phyloP scores from a whole-genome alignment of 2,888 invertebrate species.

The Erebia palarica region DNA sequence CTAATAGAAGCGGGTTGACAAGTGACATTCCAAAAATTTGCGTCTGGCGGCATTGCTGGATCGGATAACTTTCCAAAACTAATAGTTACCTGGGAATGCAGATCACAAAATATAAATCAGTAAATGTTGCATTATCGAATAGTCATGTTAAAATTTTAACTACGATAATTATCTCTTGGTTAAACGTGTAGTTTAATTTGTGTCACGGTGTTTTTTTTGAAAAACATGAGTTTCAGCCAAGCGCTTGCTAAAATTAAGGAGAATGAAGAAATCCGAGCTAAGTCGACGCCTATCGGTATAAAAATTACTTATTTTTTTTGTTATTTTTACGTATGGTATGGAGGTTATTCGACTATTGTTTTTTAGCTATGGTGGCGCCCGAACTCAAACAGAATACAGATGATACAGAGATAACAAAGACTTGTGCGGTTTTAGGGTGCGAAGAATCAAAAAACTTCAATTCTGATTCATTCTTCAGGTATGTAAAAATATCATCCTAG shows the following conservation, averaged over 20 bases:
- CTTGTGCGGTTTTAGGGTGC: constrained; percentile 74
- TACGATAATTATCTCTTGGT: not conserved
- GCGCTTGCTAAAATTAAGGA: constrained; percentile 66
- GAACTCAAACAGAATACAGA: constrained; percentile 70
- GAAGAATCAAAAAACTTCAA: constrained; percentile 72
- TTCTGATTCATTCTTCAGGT: constrained; percentile 72
- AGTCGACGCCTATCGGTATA: constrained; percentile 72
- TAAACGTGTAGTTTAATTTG: constrained; percentile 32
- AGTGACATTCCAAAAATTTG: constrained; percentile 1
- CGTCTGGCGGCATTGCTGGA: not conserved
- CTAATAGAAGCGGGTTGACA: constrained; percentile 4
- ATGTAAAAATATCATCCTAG: constrained; percentile 28
- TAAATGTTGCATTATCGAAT: not conserved
- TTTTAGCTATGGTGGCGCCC: constrained; percentile 76
- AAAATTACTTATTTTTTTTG: constrained; percentile 27
- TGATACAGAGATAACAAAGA: constrained; percentile 68
- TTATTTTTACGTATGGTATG: not conserved
- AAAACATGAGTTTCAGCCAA: constrained; percentile 63
- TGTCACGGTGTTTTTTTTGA: constrained; percentile 29
- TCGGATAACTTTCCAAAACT: not conserved
- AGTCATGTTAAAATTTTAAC: not conserved
- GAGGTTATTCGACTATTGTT: constrained; percentile 16
- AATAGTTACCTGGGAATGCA: not conserved
- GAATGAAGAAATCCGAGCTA: constrained; percentile 64
- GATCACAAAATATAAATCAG: not conserved